Percentiles rank a stretch among this genome's conserved stretches.
Conservation (phyloP, 1,140 invertebrate species). For the Solenopsis fugax region DNA sequence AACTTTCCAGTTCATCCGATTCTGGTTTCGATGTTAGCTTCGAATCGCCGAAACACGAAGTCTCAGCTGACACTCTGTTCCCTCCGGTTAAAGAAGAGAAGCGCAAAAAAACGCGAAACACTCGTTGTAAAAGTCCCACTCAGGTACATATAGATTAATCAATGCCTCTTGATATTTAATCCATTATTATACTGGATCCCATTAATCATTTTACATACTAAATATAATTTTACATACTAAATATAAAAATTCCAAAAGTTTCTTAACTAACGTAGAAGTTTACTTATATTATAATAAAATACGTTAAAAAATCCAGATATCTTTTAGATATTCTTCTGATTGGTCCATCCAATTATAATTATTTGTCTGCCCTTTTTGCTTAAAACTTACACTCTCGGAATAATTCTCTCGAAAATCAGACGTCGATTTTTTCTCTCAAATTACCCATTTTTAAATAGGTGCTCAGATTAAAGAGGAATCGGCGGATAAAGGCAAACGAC, state of each 20-base stretch:
- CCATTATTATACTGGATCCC: not conserved
- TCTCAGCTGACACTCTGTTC: slow-evolving; percentile 77
- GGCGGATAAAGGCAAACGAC: slow-evolving; percentile 98
- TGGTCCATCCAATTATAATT: not conserved
- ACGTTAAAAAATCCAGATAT: not conserved
- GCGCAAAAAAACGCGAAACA: slow-evolving; percentile 83
- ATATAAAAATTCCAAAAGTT: not conserved
- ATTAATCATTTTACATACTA: not conserved
- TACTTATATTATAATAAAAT: not conserved
- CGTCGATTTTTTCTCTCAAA: not conserved
- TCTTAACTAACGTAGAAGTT: not conserved
- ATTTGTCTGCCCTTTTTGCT: not conserved
- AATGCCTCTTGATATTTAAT: not conserved
- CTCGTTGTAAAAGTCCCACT: slow-evolving; percentile 86
- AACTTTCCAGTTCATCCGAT: slow-evolving; percentile 90
- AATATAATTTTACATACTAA: not conserved
- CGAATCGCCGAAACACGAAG: slow-evolving; percentile 85
- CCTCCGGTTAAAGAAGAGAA: slow-evolving; percentile 82
- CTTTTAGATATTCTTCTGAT: not conserved
- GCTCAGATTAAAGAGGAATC: slow-evolving; percentile 92
- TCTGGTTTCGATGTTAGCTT: slow-evolving; percentile 90
- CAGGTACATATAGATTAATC: slow-evolving; percentile 81
- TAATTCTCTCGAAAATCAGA: not conserved
- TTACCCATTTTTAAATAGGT: slow-evolving; percentile 86
- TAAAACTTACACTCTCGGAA: not conserved